phyloP scores from a whole-genome alignment of 2,888 invertebrate species.

The Limenitis camilla region DNA sequence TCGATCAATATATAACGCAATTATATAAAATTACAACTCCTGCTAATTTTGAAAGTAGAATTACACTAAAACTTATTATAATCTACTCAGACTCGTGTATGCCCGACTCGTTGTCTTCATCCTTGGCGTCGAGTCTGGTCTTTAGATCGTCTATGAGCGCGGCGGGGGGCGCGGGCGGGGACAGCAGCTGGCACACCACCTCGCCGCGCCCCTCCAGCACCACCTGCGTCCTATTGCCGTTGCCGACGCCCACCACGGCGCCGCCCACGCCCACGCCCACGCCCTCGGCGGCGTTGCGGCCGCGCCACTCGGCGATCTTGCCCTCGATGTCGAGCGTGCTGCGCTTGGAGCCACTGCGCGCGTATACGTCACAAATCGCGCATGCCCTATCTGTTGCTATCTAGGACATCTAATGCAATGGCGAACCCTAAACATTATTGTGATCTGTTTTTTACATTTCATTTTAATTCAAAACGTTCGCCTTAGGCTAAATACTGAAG shows the following conservation, averaged over 20 bases:
- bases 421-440: background rate
- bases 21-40: background rate
- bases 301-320: slow-evolving; percentile 67
- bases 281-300: slow-evolving; percentile 33
- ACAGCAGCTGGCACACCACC: slow-evolving; percentile 55
- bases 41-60: too few relatives aligned
- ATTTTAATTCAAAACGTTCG: background rate
- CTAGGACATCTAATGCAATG: background rate
- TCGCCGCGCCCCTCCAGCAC: slow-evolving; percentile 50
- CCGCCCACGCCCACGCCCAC: slow-evolving; percentile 17
- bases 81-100: slow-evolving; percentile 63
- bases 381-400: slow-evolving; percentile 4
- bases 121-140: slow-evolving; percentile 61
- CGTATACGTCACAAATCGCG: slow-evolving; percentile 21
- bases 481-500: too few relatives aligned
- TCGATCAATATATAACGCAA: background rate
- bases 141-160: slow-evolving; percentile 62
- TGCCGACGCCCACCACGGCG: slow-evolving; percentile 16
- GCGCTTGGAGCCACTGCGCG: slow-evolving; percentile 61
- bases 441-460: background rate
- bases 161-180: slow-evolving; percentile 37
- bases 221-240: slow-evolving; percentile 37
- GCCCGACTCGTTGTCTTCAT: slow-evolving; percentile 67
- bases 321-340: slow-evolving; percentile 72
- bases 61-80: too few relatives aligned